Conservation (phyloP, 2,888 invertebrate genomes). For the Heteromyza rotundicornis region DNA sequence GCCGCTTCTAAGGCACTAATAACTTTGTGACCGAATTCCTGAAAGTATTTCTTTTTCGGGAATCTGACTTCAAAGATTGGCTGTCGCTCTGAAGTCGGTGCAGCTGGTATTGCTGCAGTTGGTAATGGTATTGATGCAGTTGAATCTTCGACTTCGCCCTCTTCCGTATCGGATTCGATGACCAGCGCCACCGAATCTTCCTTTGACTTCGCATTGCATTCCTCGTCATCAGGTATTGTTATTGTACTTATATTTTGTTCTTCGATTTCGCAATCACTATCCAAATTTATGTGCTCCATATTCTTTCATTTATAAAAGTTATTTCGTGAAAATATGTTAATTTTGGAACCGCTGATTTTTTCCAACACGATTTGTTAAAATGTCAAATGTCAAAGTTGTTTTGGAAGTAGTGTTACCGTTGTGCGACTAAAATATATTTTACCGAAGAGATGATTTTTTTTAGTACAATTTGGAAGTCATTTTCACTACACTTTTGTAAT, state of each 20-base stretch:
- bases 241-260: slow-evolving; percentile 26
- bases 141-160: slow-evolving; percentile 31
- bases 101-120: background rate
- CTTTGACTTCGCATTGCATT: background rate
- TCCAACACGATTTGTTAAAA: too few species aligned
- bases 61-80: slow-evolving; percentile 28
- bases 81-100: background rate
- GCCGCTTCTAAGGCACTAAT: slow-evolving; percentile 10
- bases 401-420: too few species aligned
- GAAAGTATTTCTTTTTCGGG: slow-evolving; percentile 16
- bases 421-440: too few species aligned
- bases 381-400: too few species aligned
- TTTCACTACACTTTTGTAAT: too few species aligned
- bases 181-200: background rate
- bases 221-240: slow-evolving; percentile 11
- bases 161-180: slow-evolving; percentile 25
- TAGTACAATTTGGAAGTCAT: too few species aligned
- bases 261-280: slow-evolving; percentile 30
- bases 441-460: too few species aligned
- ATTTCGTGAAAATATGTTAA: too few species aligned
- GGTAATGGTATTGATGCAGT: slow-evolving; percentile 17
- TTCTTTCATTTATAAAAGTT: too few species aligned
- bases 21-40: slow-evolving; percentile 26
- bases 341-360: too few species aligned
- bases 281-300: slow-evolving; percentile 21